Percentiles rank a stretch among this genome's conserved stretches.
Conservation (phyloP, 2,797 vertebrate species). For the Sebastolobus alascanus region DNA sequence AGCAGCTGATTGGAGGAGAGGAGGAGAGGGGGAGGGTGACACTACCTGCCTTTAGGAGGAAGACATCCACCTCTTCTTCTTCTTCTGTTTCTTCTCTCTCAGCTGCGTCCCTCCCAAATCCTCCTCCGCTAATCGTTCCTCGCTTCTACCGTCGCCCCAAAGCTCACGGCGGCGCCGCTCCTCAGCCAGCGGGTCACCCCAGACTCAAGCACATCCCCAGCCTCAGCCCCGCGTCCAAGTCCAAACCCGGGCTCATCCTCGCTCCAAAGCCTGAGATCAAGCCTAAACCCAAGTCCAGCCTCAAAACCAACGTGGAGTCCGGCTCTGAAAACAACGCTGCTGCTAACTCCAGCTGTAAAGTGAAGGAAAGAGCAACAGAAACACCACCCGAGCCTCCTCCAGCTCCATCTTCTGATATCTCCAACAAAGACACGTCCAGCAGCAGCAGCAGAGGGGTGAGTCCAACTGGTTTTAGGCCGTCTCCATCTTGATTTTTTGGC, state of each 20-base stretch:
- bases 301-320: not conserved
- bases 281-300: not conserved
- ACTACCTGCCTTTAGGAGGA: not conserved
- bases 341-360: not conserved
- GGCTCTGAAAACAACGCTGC: not conserved
- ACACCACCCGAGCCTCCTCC: not conserved
- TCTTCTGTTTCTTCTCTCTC: not conserved
- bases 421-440: not conserved
- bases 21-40: constrained; percentile 25
- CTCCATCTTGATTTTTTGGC: no score
- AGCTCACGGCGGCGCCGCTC: not conserved
- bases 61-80: constrained; percentile 1
- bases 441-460: constrained; percentile 53
- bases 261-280: not conserved
- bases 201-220: constrained; percentile 14
- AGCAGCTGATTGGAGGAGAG: constrained; percentile 38
- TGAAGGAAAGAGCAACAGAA: not conserved
- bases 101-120: not conserved
- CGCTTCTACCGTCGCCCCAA: constrained; percentile 1
- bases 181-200: not conserved
- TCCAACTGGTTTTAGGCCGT: not conserved
- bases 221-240: not conserved
- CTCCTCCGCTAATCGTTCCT: constrained; percentile 11
- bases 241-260: not conserved
- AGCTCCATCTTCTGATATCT: not conserved